Evolutionary conservation across 23 tunicate genomes (phyloP), one percentile per base, ranked within the genome.

Genomic region (Phallusia fumigata): DNA sequence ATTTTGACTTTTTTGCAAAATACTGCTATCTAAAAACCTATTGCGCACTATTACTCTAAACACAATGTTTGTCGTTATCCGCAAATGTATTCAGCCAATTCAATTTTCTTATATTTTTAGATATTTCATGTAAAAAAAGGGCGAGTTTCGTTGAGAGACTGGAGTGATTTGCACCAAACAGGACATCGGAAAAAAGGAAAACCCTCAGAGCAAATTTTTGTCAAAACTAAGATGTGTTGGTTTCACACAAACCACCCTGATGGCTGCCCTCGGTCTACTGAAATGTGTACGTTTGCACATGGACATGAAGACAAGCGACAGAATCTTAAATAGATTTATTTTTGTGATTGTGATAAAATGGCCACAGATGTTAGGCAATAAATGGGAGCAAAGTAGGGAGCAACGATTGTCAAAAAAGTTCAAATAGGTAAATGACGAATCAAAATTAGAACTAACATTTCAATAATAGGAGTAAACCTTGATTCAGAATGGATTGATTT

Each of bases 161-260:
- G 97, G 97, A 24, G 81, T 33, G 28, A 18, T n/a, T 3, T 45
- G 30, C 19, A 81, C 2, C 31, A 40, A 19, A 10, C 75, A 18
- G 32, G 13, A 82, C 44, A 40, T 31, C 18, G 74, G 32, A 65
- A 89, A 84, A 75, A 80, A 76, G n/a, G 52, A 81, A 78, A 74
- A 32, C 53, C 16, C 35, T 33, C 53, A 18, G 21, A 21, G 11
- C 30, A 8, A 35, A 52, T 19, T 31, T 80, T 6, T 35, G 33
- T 21, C 30, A 92, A 87, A 76, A 92, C 97, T 13, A 92, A 81
- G 50, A 58, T 40, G 33, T 92, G 97, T 65, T 92, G 97, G 97
- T 92, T 92, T 80, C 35, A 83, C 34, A 35, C 6, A 18, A 32
- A 79, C 52, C 97, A 92, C 45, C 97, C 97, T 19, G 91, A 92